Evolutionary conservation across 1,140 invertebrate genomes (phyloP).

Genomic region (Oppia nitens): DNA sequence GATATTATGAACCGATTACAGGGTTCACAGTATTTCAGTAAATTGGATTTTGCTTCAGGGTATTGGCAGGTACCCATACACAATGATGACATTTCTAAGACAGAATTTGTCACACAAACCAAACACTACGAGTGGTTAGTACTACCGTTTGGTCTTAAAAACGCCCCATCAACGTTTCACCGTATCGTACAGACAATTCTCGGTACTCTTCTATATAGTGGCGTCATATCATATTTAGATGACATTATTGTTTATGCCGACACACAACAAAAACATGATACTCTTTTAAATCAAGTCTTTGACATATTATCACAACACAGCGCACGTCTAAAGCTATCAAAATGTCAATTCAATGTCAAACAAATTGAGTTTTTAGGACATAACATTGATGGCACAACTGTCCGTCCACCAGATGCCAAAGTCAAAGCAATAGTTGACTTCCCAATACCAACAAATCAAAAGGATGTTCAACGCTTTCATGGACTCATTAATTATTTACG

Average conservation of each 20-base stretch:
- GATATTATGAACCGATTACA: background rate
- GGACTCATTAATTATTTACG: too few species aligned
- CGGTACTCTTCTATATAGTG: too few species aligned
- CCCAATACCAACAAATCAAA: slow-evolving; percentile 16
- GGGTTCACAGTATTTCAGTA: too few species aligned
- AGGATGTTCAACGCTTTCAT: slow-evolving; percentile 23
- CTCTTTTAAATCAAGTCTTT: slow-evolving; percentile 20
- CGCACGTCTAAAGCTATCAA: slow-evolving; percentile 21
- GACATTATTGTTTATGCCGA: too few species aligned
- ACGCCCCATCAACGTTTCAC: too few species aligned
- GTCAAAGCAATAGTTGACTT: slow-evolving; percentile 16
- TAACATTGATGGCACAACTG: too few species aligned
- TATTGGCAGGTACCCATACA: slow-evolving; percentile 32
- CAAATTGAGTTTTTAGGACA: too few species aligned
- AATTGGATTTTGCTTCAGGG: slow-evolving; percentile 32
- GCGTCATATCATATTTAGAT: too few species aligned
- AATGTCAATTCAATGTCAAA: slow-evolving; percentile 12
- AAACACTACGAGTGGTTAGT: too few species aligned
- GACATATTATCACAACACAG: slow-evolving; percentile 13
- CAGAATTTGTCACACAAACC: slow-evolving; percentile 29
- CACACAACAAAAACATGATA: slow-evolving; percentile 18
- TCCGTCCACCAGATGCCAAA: too few species aligned
- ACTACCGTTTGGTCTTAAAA: slow-evolving; percentile 24
- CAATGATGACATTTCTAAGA: slow-evolving; percentile 28
- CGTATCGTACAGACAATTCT: too few species aligned